phyloP scores from a whole-genome alignment of 37 sponge, comb jelly and placozoan species.

The Mnemiopsis leidyi region DNA sequence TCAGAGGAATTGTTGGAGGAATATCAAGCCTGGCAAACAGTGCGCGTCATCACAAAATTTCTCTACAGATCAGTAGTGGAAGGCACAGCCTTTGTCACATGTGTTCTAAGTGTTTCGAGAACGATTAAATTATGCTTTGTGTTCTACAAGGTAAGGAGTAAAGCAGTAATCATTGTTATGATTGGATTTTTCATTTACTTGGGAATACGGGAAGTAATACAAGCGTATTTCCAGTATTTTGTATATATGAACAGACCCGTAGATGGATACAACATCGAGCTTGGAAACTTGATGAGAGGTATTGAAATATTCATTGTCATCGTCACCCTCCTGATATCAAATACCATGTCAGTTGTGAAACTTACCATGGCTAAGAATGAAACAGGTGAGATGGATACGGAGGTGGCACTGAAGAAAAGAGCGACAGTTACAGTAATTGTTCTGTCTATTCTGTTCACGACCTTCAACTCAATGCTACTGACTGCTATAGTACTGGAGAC shows the following conservation, averaged over 20 bases:
- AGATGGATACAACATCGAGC: background rate
- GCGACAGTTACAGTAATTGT: background rate
- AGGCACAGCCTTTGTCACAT: background rate
- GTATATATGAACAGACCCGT: background rate
- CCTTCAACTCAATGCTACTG: background rate
- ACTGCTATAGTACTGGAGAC: background rate
- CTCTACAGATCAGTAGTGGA: background rate
- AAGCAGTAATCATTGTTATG: background rate
- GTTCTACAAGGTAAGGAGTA: background rate
- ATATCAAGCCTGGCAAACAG: background rate
- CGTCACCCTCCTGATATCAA: background rate
- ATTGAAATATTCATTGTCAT: background rate
- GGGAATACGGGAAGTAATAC: background rate
- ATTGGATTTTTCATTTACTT: background rate
- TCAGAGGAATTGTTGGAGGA: background rate
- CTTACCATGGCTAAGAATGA: background rate
- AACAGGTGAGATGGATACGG: background rate
- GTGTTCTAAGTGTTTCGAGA: background rate
- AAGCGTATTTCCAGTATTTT: background rate
- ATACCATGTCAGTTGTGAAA: background rate
- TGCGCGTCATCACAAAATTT: background rate
- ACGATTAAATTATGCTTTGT: background rate
- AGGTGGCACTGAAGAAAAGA: background rate
- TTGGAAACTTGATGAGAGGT: background rate
- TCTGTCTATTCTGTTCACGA: background rate